Base-by-base conservation (phyloP, 2,113 vertebrate genomes). In the Acrocephalus kingi region DNA sequence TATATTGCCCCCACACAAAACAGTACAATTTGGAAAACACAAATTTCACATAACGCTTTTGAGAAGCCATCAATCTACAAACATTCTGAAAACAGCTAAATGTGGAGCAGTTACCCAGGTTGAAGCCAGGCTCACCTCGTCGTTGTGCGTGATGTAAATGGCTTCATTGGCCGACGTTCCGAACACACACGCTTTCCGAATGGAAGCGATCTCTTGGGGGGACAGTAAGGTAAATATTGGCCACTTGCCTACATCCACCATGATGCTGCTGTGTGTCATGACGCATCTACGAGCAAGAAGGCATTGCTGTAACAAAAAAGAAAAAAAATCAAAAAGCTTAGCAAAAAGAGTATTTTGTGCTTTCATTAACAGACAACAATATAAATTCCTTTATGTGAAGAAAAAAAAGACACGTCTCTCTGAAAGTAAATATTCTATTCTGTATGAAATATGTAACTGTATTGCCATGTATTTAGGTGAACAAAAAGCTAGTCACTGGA, bases 191-290 rank as follows among this genome's bases (percentile, higher is more conserved):
- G 99, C 99, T 72, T 99, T 99, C 68, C 98, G 97, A 90, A 99
- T 98, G 15, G 98, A 98, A 21, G 98, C 93, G 20, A 99, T 97
- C 74, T 99, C 99, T 90, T 99, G 98, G 27, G 98, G 97, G 5
- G 98, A 98, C 93, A 99, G 97, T 33, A 99, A 97, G 76, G 98
- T 99, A 96, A 99, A 99, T 76, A 99, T 98, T 18, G 99, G 99
- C 99, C 99, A 99, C 95, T 99, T 99, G 63, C 98, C 98, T 37
- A 99, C 98, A 92, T 99, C 99, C 97, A 99, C 99, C 99, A 99
- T 99, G 98, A 95, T 95, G 97, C 74, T 95, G 79, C 66, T 87
- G 45, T 87, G 89, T 41, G 96, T 95, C 93, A 93, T 83, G 54
- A 61, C 23, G 6, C 46, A 89, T 92, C 94, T 98, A 97, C 11